Base-by-base conservation (phyloP, 2,888 invertebrate species). In the Sylvicola fuscatus region DNA sequence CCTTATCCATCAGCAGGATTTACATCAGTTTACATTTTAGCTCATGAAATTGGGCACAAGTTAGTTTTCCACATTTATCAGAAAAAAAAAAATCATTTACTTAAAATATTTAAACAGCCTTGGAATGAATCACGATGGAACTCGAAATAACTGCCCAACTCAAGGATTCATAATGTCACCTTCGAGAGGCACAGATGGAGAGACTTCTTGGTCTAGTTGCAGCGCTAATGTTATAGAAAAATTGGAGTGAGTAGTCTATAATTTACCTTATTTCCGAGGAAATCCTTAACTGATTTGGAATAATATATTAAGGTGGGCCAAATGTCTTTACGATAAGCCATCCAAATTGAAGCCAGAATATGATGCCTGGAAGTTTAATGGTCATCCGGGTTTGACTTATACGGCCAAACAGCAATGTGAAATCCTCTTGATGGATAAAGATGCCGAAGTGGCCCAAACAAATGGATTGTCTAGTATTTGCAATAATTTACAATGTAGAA, bases 31-130 rank as follows among this genome's bases (percentile, higher is more conserved):
- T 82, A 78, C 55, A 76, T 82, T 49, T 66, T 80, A 41, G 81
- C 81, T 1, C 82, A 82, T 52, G 83, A 82, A 63, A 80, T 83
- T 40, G 82, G 81, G 41, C 82, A 79, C 57, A 81, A 80, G 80
- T 81, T 66, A 61, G 66, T 36, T 39, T 13, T 8, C 28, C n/a
- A 27, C 11, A 21, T 3, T 32, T n/a, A n/a, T n/a, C n/a, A n/a
- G n/a, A n/a, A 21, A 21, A 21, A 21, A 21, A 38, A 32, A 37
- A 17, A 16, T 26, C 34, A 21, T 27, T 27, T 26, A 15, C 7
- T 28, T 6, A 33, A 13, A 11, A 10, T 37, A 38, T 40, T 43
- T 36, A 45, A 47, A 41, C 48, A 80, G 80, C 49, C 56, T 81
- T 50, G 81, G 81, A 40, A 81, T 81, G 79, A 76, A 75, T 45